These are phyloP conservation scores for Chaetodon trifasciatus DNA, from an alignment of 2,797 vertebrate species.

Conservation along the genomic window DNA sequence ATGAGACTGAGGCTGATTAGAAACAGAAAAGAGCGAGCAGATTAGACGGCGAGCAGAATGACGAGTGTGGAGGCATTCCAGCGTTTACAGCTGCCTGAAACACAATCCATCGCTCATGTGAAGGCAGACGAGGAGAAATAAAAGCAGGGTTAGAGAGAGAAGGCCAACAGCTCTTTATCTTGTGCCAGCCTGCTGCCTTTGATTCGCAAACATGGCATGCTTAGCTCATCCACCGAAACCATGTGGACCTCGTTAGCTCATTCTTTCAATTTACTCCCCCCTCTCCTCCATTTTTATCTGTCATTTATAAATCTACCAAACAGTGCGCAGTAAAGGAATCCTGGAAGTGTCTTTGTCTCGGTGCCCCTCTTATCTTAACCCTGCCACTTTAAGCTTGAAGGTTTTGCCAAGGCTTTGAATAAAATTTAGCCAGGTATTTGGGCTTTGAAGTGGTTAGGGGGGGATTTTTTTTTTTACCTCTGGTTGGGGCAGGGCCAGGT, in stretches of 20 bases:
- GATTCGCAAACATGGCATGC: constrained; percentile 62
- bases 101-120: constrained; percentile 67
- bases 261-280: constrained; percentile 48
- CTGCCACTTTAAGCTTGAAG: constrained; percentile 46
- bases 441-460: constrained; percentile 63
- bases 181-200: constrained; percentile 80
- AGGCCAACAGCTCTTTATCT: constrained; percentile 76
- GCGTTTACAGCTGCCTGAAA: constrained; percentile 78
- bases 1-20: constrained; percentile 68
- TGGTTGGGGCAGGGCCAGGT: constrained; percentile 15
- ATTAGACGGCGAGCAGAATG: constrained; percentile 59
- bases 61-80: constrained; percentile 59
- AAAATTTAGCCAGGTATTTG: constrained; percentile 34
- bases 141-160: constrained; percentile 38
- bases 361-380: constrained; percentile 59
- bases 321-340: constrained; percentile 38
- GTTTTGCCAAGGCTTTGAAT: constrained; percentile 55
- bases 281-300: constrained; percentile 57
- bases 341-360: constrained; percentile 50
- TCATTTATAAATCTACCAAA: constrained; percentile 65
- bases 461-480: not conserved
- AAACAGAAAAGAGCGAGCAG: constrained; percentile 73
- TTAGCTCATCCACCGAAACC: constrained; percentile 76
- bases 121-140: constrained; percentile 54
- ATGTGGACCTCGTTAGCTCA: constrained; percentile 79